Conservation (phyloP, 1,140 invertebrate genomes). For the Meteorus sp. region DNA sequence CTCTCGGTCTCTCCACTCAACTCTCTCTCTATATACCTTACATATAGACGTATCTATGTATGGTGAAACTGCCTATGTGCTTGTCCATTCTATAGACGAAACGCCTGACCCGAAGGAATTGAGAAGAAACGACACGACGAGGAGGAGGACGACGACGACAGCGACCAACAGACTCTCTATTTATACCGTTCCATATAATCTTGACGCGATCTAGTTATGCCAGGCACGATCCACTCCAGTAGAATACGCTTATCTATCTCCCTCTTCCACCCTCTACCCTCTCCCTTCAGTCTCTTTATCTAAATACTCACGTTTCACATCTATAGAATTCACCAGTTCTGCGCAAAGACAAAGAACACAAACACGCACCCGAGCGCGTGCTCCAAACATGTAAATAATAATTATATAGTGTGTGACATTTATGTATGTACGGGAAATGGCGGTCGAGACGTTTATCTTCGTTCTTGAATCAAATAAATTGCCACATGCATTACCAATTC, state of each 20-base stretch:
- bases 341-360: background rate
- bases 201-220: constrained; percentile 56
- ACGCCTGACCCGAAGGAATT: constrained; percentile 3
- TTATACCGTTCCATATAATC: constrained; percentile 47
- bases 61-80: too few species aligned
- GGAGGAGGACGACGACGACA: constrained; percentile 10
- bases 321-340: background rate
- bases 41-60: too few species aligned
- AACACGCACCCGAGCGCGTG: too few species aligned
- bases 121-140: background rate
- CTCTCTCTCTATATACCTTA: too few species aligned
- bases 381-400: too few species aligned
- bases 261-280: background rate
- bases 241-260: constrained; percentile 7
- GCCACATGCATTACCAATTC: too few species aligned
- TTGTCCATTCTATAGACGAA: too few species aligned
- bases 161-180: constrained; percentile 27
- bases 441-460: too few species aligned
- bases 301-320: constrained; percentile 10
- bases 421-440: too few species aligned
- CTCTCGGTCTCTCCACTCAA: too few species aligned
- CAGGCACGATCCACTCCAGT: constrained; percentile 43
- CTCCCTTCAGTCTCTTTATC: constrained; percentile 11
- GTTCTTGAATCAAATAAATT: too few species aligned
- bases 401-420: too few species aligned